phyloP scores from a whole-genome alignment of 2,888 invertebrate genomes.

The Lepetodrilus schrolli region DNA sequence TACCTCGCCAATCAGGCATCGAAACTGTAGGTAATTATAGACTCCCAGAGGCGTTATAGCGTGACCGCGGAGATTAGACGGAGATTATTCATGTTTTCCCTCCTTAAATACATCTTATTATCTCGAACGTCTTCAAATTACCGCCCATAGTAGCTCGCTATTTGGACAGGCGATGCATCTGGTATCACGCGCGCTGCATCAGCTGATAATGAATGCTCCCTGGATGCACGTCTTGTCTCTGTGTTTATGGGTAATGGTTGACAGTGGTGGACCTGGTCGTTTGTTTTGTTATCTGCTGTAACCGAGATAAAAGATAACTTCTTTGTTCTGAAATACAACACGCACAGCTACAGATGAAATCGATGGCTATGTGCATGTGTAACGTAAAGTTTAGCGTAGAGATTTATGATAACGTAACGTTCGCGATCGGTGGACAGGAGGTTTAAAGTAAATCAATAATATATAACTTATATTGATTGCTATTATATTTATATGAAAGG shows the following conservation, averaged over 20 bases:
- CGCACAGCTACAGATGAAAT: too few species aligned
- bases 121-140: conserved; percentile 15
- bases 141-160: neutral
- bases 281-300: too few species aligned
- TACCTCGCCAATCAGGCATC: conserved; percentile 11
- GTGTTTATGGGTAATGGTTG: neutral
- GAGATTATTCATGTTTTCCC: conserved; percentile 25
- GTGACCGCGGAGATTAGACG: neutral
- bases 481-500: too few species aligned
- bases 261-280: neutral
- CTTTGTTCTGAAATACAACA: too few species aligned
- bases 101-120: conserved; percentile 21
- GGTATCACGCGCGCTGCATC: conserved; percentile 14
- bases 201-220: conserved; percentile 9
- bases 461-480: too few species aligned
- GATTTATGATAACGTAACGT: too few species aligned
- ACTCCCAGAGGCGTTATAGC: conserved; percentile 21
- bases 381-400: too few species aligned
- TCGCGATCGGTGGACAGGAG: too few species aligned
- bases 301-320: too few species aligned
- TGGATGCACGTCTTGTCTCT: neutral
- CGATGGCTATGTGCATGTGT: too few species aligned
- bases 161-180: conserved; percentile 12
- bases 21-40: conserved; percentile 22
- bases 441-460: too few species aligned